Base-by-base conservation (phyloP, 2,113 vertebrate genomes). In the Pangasianodon hypophthalmus region DNA sequence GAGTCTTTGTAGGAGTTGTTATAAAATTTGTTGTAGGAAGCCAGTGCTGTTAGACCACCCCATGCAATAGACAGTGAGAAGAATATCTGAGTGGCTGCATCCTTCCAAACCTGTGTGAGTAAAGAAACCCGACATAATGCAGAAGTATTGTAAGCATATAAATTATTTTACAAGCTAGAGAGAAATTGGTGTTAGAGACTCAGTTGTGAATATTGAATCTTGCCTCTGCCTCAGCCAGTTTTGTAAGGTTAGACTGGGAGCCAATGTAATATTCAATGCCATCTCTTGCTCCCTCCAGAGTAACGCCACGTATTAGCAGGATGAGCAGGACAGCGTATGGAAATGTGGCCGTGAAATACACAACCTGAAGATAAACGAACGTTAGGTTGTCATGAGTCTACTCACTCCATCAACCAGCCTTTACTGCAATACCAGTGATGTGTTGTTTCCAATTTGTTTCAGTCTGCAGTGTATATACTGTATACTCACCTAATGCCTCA, bases 31-130 rank as follows among this genome's bases (percentile, higher is more conserved):
- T 98, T 99, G 92, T 99, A 99, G 0, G 98, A 99, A 81, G 98
- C 96, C 9, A 99, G 95, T 37, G 98, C 96, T 26, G 97, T 97
- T 79, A 99, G 95, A 67, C 98, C 98, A 0, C 98, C 98, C 97
- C 97, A 98, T 0, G 96, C 97, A 56, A 98, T 96, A 0, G 98
- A 98, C 29, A 99, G 95, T 4, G 98, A 99, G 88, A 96, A 99
- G 94, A 99, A 99, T 91, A 97, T 99, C 93, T 99, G 98, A 7
- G 97, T 98, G 19, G 98, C 98, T 60, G 98, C 98, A 54, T 98
- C 98, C 91, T 98, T 98, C 98, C 98, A 99, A 84, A 98, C 97
- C 98, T 99, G 83, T 24, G 62, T 2, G 46, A 37, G 19, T 26
- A 79, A 85, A 87, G 29, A 71, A 69, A 67, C 5, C 7, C 21